These are phyloP conservation scores for Ophraella communa DNA, from an alignment of 2,888 invertebrate species.

Conservation along the genomic window DNA sequence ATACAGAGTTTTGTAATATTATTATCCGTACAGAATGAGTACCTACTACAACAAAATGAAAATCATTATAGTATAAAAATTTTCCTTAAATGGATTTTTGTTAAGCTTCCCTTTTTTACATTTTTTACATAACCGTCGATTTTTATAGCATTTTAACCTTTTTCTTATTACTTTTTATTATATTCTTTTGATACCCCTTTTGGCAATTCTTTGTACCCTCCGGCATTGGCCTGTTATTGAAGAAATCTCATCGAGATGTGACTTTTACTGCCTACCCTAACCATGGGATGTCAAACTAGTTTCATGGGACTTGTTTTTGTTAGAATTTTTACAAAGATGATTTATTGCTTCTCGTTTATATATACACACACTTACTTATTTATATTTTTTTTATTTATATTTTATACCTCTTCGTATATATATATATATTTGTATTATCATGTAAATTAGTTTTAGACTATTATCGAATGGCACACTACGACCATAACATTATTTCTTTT, in stretches of 20 bases:
- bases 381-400: not conserved
- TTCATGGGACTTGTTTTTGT: conserved; percentile 26
- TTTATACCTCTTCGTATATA: not conserved
- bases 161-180: too few relatives aligned
- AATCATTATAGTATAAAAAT: too few relatives aligned
- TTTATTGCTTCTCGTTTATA: conserved; percentile 21
- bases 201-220: not conserved
- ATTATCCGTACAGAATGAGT: too few relatives aligned
- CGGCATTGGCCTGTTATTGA: conserved; percentile 7
- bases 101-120: too few relatives aligned
- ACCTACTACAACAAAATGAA: too few relatives aligned
- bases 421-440: not conserved
- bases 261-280: conserved; percentile 39
- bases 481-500: not conserved
- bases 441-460: not conserved
- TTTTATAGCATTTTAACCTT: too few relatives aligned
- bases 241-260: conserved; percentile 20
- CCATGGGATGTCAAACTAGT: conserved; percentile 39
- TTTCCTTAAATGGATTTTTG: too few relatives aligned
- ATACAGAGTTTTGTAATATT: too few relatives aligned
- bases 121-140: too few relatives aligned
- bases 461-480: not conserved
- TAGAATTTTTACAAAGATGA: conserved; percentile 26
- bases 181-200: too few relatives aligned
- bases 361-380: not conserved